Base-by-base conservation (phyloP, 1,140 invertebrate species). In the Watersipora subatra region DNA sequence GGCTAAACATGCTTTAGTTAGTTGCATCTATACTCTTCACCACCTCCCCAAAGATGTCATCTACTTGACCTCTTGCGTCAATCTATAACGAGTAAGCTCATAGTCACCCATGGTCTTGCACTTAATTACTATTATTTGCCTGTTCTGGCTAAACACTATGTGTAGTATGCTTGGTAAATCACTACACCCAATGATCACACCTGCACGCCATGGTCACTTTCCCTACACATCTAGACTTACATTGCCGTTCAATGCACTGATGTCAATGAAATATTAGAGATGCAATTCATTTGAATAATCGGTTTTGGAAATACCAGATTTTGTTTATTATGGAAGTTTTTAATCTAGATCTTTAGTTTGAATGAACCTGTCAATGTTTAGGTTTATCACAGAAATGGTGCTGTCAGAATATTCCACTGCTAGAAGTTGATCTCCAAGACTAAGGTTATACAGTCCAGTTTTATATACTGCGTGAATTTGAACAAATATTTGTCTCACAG, bases 41-140 rank as follows among this genome's bases (percentile, higher is more conserved):
- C 30, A 91, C 89, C 76, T 91, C 85, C 0, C 68, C 73, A 73
- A 92, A 93, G 72, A 93, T 89, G 28, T 84, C 84, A 55, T 91
- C 88, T 0, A 89, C 84, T 0, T 76, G 73, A 62, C 86, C 83
- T 76, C 91, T 88, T 1, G 89, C 90, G 69, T 87, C 84, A 71
- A 93, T 89, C 90, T 91, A 80, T 19, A 78, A 73, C 29, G n/a
- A 67, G 62, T 65, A 29, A 62, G 20, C 27, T 56, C 56, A 22
- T 27, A 28, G 2, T 20, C 26, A 12, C 34, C 2, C 25, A 17
- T 28, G 29, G 15, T 34, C 17, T 30, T 20, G 19, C 7, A 68
- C 57, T 46, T n/a, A 61, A 17, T 15, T 22, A 25, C 15, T 1
- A n/a, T n/a, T 30, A 22, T 1, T 28, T 2, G 58, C 7, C 28